phyloP scores from a whole-genome alignment of 1,140 invertebrate species.

The Forficula auricularia region DNA sequence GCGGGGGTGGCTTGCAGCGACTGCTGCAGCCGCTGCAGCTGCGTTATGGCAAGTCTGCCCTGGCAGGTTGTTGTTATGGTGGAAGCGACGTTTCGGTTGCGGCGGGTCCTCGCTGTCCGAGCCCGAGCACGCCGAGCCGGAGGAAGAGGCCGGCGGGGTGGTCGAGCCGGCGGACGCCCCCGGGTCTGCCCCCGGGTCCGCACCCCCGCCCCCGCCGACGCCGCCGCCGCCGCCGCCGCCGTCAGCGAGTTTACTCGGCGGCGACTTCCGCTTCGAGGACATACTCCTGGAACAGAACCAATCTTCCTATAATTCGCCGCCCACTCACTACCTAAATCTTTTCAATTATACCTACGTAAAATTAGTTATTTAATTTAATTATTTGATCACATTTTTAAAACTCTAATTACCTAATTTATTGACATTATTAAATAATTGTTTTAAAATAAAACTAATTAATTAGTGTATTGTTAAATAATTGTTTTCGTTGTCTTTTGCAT shows the following conservation, averaged over 20 bases:
- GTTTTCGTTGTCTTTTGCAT: too few species aligned
- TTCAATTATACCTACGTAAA: too few species aligned
- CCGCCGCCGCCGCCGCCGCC: slow-evolving; percentile 36
- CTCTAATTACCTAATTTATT: too few species aligned
- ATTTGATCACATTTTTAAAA: too few species aligned
- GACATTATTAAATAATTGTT: too few species aligned
- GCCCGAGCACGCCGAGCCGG: slow-evolving; percentile 30
- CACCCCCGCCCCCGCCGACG: slow-evolving; percentile 23
- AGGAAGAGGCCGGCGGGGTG: slow-evolving; percentile 37
- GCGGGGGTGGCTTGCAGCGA: not conserved
- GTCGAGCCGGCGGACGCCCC: slow-evolving; percentile 27
- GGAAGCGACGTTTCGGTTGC: too few species aligned
- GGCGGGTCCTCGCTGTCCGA: slow-evolving; percentile 23
- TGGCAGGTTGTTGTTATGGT: too few species aligned
- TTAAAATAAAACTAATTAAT: too few species aligned
- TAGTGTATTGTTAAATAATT: too few species aligned
- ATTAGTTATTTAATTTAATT: too few species aligned
- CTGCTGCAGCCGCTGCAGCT: slow-evolving; percentile 2
- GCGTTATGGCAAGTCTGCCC: slow-evolving; percentile 2
- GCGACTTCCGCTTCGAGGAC: slow-evolving; percentile 86
- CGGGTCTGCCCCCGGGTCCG: slow-evolving; percentile 25
- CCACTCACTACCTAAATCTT: too few species aligned
- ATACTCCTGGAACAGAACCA: slow-evolving; percentile 58
- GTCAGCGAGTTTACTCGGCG: slow-evolving; percentile 75
- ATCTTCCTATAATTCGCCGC: too few species aligned